Evolutionary conservation across 2,113 vertebrate genomes (phyloP), one percentile per base, ranked within the genome.

Genomic region (Rhea pennata): DNA sequence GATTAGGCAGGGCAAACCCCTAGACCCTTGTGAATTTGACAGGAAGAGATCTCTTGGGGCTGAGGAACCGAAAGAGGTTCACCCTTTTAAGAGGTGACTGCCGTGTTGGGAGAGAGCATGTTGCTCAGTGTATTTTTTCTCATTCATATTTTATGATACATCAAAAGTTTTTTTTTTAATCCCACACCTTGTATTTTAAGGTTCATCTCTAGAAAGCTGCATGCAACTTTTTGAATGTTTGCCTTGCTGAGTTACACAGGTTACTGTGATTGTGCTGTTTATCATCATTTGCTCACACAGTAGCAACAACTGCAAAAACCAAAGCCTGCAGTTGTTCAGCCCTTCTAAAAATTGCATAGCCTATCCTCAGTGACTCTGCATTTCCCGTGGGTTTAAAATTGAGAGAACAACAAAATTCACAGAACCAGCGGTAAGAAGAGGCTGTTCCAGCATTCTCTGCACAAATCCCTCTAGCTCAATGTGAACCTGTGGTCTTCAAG

Each of bases 161-260:
- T 93, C 86, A 93, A 15, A 91, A 77, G 59, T 16, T 71, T 91
- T 65, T 74, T 12, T 19, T 15, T 58, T 58, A 17, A 14, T 9
- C 9, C 72, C 46, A 1, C 24, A 71, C 85, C 31, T 59, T 54
- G 84, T 51, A 87, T 14, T 83, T 33, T 72, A 10, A 44, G 78
- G 75, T 85, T 54, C 71, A 54, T 91, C 40, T 84, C 74, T 69
- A 12, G 83, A 15, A 82, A 48, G 88, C 51, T 39, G n/a, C 0
- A 0, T 12, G 46, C 12, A 4, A 6, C 3, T 14, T 23, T 39
- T 0, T 5, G 46, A 48, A 13, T 4, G 11, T 53, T 69, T 16
- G 31, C 33, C 13, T 31, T 0, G 4, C 72, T 9, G 11, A 0
- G 1, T 6, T 42, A 6, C 10, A 1, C 0, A 4, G 26, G 87